Percentiles rank a stretch among this genome's conserved stretches.
phyloP scores from a whole-genome alignment of 2,797 vertebrate genomes.

The Myripristis murdjan region DNA sequence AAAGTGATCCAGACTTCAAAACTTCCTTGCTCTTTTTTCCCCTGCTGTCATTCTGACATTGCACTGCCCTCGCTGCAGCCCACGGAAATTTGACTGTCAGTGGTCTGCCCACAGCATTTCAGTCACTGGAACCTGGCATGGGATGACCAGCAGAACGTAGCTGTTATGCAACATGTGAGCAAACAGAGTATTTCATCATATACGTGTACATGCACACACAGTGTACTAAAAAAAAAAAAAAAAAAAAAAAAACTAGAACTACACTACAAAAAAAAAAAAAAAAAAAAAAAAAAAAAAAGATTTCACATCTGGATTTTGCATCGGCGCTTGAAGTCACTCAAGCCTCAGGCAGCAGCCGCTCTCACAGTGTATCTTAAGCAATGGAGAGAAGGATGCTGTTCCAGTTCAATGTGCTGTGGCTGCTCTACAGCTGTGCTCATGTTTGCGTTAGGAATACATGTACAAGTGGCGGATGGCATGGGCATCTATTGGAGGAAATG shows the following conservation, averaged over 20 bases:
- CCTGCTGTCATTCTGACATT: slow-evolving; percentile 49
- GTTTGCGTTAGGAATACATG: too few relatives aligned
- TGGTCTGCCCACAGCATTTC: slow-evolving; percentile 47
- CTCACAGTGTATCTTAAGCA: neutral
- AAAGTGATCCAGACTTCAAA: slow-evolving; percentile 39
- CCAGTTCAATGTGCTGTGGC: neutral
- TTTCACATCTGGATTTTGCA: slow-evolving; percentile 5
- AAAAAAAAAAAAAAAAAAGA: neutral
- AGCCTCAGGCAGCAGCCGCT: slow-evolving; percentile 3
- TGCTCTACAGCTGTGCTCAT: neutral
- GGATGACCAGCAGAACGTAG: slow-evolving; percentile 59
- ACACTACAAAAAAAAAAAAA: too few relatives aligned
- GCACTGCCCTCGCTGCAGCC: slow-evolving; percentile 42
- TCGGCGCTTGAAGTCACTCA: neutral
- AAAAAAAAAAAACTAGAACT: neutral
- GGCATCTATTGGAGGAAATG: too few relatives aligned
- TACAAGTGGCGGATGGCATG: too few relatives aligned
- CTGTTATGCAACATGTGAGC: slow-evolving; percentile 9
- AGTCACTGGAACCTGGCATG: slow-evolving; percentile 38
- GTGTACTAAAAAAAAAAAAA: too few relatives aligned
- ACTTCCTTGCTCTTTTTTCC: slow-evolving; percentile 19
- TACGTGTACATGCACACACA: too few relatives aligned
- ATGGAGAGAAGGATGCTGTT: slow-evolving; percentile 1
- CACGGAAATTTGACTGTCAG: slow-evolving; percentile 62
- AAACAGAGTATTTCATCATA: too few relatives aligned